Percentiles rank a stretch among this genome's conserved stretches.
Conservation (phyloP, 2,888 invertebrate genomes). For the Crematogaster levior region DNA sequence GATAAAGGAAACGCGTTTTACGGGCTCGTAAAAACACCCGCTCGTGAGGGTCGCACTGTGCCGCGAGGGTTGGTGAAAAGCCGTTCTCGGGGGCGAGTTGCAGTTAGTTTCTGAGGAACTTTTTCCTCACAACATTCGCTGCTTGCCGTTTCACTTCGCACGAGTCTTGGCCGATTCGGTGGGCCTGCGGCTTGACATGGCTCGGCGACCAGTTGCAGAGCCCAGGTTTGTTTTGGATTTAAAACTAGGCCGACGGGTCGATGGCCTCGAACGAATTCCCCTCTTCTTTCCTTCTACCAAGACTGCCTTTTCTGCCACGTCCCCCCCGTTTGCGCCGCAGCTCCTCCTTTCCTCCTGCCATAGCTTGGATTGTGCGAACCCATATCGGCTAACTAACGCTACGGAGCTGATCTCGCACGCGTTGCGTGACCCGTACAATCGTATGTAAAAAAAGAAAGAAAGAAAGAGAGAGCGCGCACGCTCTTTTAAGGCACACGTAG, state of each 20-base stretch:
- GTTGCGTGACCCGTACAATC: conserved; percentile 57
- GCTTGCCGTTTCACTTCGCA: conserved; percentile 15
- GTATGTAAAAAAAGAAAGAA: background rate
- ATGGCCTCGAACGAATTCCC: conserved; percentile 70
- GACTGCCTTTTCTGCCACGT: conserved; percentile 37
- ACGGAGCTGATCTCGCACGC: conserved; percentile 59
- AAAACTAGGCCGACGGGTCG: conserved; percentile 82
- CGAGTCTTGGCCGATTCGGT: conserved; percentile 19
- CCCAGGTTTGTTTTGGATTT: conserved; percentile 82
- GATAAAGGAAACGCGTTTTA: conserved; percentile 79
- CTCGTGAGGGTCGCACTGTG: conserved; percentile 46
- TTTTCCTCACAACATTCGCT: background rate
- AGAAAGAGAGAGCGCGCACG: background rate
- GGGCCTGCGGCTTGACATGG: conserved; percentile 36
- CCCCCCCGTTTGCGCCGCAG: background rate
- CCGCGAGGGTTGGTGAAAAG: background rate
- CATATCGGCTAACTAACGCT: conserved; percentile 60
- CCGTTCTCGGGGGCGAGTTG: background rate
- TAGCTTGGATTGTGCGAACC: conserved; percentile 64
- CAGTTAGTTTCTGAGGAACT: background rate
- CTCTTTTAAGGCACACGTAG: conserved; percentile 36
- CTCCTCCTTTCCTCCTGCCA: background rate
- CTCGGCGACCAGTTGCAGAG: conserved; percentile 56
- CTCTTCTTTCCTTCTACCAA: conserved; percentile 15
- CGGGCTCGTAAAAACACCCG: conserved; percentile 74